These are phyloP conservation scores for Sebastolobus alascanus DNA, from an alignment of 2,797 vertebrate species.

Conservation along the genomic window DNA sequence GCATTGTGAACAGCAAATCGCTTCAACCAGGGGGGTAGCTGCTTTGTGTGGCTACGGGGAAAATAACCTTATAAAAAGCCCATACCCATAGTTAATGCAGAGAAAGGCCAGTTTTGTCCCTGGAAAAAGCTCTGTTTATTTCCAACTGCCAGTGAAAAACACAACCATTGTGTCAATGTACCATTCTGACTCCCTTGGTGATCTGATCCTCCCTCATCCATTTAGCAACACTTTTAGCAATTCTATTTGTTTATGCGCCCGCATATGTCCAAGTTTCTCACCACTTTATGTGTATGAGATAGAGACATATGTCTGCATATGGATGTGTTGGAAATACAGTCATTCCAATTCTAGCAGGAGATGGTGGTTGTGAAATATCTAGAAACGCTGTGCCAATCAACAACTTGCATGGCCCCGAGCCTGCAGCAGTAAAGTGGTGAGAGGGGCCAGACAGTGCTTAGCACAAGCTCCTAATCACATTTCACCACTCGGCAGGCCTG, in stretches of 20 bases:
- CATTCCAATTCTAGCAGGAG: constrained; percentile 64
- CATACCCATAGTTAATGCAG: constrained; percentile 82
- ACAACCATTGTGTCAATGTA: constrained; percentile 57
- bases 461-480: constrained; percentile 85
- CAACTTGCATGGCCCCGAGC: constrained; percentile 77
- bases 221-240: constrained; percentile 68
- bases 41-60: constrained; percentile 84
- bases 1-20: constrained; percentile 89
- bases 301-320: constrained; percentile 38
- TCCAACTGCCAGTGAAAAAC: constrained; percentile 77
- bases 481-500: constrained; percentile 86
- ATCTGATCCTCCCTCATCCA: constrained; percentile 58
- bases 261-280: constrained; percentile 53
- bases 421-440: constrained; percentile 68
- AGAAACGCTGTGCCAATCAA: constrained; percentile 77
- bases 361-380: constrained; percentile 70
- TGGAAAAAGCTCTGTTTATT: constrained; percentile 79
- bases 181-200: constrained; percentile 46
- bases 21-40: constrained; percentile 86
- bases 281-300: constrained; percentile 16
- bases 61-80: constrained; percentile 87
- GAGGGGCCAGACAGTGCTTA: constrained; percentile 84
- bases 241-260: constrained; percentile 41
- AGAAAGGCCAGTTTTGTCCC: constrained; percentile 85
- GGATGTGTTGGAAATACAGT: constrained; percentile 54